Conservation (phyloP, 1,140 invertebrate genomes). For the Sarcophaga peregrina region DNA sequence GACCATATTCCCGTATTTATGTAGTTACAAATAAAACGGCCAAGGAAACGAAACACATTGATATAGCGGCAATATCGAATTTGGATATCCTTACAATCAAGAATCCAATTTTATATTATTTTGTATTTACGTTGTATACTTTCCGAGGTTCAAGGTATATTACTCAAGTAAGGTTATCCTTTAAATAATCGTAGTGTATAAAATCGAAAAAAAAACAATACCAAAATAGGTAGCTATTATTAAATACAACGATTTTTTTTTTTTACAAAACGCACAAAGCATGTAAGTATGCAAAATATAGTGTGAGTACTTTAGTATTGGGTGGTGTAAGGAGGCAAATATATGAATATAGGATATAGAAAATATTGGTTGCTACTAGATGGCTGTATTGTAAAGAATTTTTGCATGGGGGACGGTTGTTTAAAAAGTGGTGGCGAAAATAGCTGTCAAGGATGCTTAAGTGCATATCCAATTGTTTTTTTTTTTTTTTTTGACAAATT, state of each 20-base stretch:
- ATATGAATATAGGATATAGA: neutral
- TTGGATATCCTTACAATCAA: no score
- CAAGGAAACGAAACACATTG: no score
- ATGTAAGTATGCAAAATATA: neutral
- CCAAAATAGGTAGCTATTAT: neutral
- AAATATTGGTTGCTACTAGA: slow-evolving; percentile 14
- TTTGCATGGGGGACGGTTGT: neutral
- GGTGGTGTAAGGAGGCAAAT: neutral
- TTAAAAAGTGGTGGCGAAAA: slow-evolving; percentile 18
- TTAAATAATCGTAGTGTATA: no score
- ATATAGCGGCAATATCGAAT: no score
- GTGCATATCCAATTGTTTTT: neutral
- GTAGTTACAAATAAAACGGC: no score
- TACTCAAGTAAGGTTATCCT: no score
- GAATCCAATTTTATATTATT: no score
- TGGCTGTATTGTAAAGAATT: neutral
- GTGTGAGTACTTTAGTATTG: neutral
- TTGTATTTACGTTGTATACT: no score
- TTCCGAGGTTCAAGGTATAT: no score
- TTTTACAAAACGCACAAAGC: neutral
- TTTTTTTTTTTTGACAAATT: neutral
- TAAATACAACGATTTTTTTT: neutral
- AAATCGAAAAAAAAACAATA: neutral
- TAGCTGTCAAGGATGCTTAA: slow-evolving; percentile 17
- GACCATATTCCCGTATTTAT: no score